Percentiles rank a stretch among this genome's conserved stretches.
Evolutionary conservation across 1,140 invertebrate species (phyloP).

Genomic region (Drosophila yakuba): DNA sequence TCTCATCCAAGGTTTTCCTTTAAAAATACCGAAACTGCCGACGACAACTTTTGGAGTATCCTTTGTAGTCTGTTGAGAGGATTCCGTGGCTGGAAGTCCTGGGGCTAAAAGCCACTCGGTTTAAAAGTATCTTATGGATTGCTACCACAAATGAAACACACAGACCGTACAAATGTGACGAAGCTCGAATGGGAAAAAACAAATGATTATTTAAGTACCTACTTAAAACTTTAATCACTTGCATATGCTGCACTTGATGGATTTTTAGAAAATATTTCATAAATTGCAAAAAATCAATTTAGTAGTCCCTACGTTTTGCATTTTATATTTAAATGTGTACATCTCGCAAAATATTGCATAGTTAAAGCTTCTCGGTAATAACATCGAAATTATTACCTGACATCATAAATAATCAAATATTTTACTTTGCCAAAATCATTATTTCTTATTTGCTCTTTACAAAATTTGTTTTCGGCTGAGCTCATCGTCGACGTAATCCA

Average conservation of each 20-base stretch:
- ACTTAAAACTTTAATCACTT: too few species aligned
- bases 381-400: conserved; percentile 1
- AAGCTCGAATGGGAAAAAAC: too few species aligned
- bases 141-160: not conserved
- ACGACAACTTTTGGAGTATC: conserved; percentile 19
- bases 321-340: too few species aligned
- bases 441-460: not conserved
- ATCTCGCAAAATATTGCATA: not conserved
- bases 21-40: conserved; percentile 19
- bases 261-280: not conserved
- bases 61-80: conserved; percentile 17
- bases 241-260: not conserved
- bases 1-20: conserved; percentile 12
- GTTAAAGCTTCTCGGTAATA: not conserved
- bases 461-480: conserved; percentile 4
- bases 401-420: conserved; percentile 2
- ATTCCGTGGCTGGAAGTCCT: conserved; percentile 20
- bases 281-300: not conserved
- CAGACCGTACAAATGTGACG: too few species aligned
- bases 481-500: conserved; percentile 21
- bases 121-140: conserved; percentile 17
- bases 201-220: not conserved
- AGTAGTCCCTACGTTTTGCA: too few species aligned
- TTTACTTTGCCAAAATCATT: not conserved
- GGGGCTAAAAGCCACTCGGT: conserved; percentile 17